These are phyloP conservation scores for Coracias cyanogaster DNA, from an alignment of 2,797 vertebrate genomes.

Conservation along the genomic window DNA sequence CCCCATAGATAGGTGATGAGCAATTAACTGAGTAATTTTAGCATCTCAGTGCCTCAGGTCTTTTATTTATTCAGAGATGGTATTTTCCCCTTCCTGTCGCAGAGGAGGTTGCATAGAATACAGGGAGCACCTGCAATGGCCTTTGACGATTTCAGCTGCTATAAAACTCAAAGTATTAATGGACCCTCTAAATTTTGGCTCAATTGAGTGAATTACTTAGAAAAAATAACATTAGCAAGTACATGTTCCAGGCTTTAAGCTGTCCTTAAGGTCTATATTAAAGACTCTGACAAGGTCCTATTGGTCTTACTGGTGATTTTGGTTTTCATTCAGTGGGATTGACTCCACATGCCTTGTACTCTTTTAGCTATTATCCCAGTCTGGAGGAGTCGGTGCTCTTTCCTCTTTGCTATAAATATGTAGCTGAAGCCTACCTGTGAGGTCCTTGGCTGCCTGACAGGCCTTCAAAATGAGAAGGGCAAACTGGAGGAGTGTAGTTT, in stretches of 20 bases:
- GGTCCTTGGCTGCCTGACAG: neutral
- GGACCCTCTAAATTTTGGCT: neutral
- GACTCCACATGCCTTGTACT: neutral
- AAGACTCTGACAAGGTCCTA: neutral
- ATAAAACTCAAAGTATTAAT: neutral
- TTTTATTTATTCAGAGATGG: neutral
- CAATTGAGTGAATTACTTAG: neutral
- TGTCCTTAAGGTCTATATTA: neutral
- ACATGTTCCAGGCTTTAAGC: neutral
- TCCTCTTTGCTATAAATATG: neutral
- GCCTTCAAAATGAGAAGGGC: neutral
- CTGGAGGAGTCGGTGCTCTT: neutral
- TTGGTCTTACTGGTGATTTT: neutral
- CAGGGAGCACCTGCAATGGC: neutral
- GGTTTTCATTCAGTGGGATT: neutral
- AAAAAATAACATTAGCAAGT: neutral
- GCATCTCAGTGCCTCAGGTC: neutral
- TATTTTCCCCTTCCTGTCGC: neutral
- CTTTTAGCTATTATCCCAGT: neutral
- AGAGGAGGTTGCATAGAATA: neutral
- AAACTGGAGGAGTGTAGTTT: neutral
- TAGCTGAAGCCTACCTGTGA: neutral
- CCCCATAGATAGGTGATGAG: neutral
- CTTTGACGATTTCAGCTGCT: neutral
- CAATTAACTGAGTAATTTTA: constrained; percentile 4